Conservation (phyloP, 2,797 vertebrate genomes). For the Sphenodon punctatus region DNA sequence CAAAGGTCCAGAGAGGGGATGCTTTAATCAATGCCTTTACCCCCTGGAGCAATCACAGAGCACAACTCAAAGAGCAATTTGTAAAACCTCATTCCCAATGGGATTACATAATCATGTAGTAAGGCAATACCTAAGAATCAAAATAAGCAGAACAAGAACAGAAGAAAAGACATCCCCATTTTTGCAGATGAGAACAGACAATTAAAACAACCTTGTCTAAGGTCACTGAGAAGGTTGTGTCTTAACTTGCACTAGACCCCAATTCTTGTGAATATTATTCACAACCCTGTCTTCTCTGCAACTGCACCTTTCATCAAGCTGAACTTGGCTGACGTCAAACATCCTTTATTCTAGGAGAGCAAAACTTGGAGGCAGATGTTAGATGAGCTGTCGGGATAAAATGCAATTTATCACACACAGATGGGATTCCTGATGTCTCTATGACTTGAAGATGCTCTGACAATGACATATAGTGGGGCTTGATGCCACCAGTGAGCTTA, state of each 20-base stretch:
- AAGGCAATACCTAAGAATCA: too few species aligned
- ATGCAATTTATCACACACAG: not conserved
- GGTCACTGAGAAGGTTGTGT: not conserved
- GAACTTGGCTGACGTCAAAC: not conserved
- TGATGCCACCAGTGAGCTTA: not conserved
- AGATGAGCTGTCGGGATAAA: not conserved
- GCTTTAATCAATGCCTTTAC: too few species aligned
- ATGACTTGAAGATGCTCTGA: slow-evolving; percentile 1
- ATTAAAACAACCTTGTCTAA: not conserved
- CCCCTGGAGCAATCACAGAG: too few species aligned
- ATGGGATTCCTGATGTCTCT: not conserved
- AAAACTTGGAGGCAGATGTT: not conserved
- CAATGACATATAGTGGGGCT: not conserved
- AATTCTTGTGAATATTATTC: not conserved
- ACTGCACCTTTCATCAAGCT: not conserved
- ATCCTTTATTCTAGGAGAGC: not conserved
- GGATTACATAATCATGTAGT: too few species aligned
- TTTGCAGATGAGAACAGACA: not conserved
- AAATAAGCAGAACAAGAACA: rapidly evolving
- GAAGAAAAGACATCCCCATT: not conserved
- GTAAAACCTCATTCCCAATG: too few species aligned
- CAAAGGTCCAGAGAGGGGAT: too few species aligned
- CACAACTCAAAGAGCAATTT: too few species aligned
- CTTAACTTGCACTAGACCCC: not conserved
- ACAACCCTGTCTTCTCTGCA: not conserved